Percentiles rank a stretch among this genome's conserved stretches.
Conservation (phyloP, 2,797 vertebrate species). For the Myotis myotis region DNA sequence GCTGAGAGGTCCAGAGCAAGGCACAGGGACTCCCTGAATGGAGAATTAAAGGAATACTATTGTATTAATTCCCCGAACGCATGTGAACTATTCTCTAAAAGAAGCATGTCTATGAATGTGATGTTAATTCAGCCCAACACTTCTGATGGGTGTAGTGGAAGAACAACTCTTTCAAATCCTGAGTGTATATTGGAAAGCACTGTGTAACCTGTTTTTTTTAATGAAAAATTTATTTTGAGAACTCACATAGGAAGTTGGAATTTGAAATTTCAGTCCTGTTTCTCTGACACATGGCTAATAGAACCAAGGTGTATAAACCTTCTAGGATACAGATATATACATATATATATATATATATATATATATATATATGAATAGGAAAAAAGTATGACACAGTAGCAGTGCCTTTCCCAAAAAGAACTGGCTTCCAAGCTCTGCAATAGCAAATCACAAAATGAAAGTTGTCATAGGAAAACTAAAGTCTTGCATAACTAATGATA, state of each 20-base stretch:
- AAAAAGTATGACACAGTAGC: constrained; percentile 86
- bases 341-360: background rate
- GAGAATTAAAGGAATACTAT: constrained; percentile 87
- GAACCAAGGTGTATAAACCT: constrained; percentile 75
- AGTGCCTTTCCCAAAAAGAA: constrained; percentile 89
- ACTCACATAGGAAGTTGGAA: constrained; percentile 83
- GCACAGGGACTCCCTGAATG: constrained; percentile 92
- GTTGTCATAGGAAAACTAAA: constrained; percentile 89
- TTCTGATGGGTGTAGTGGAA: constrained; percentile 84
- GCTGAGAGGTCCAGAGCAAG: constrained; percentile 86
- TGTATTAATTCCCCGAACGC: constrained; percentile 83
- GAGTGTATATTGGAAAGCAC: constrained; percentile 97
- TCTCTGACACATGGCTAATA: constrained; percentile 83
- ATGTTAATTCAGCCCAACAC: constrained; percentile 88
- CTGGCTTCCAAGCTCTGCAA: constrained; percentile 81
- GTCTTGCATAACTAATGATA: constrained; percentile 88
- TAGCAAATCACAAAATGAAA: constrained; percentile 79
- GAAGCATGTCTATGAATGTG: constrained; percentile 95
- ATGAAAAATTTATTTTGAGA: constrained; percentile 77
- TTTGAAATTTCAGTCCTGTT: constrained; percentile 85
- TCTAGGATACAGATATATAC: constrained; percentile 50
- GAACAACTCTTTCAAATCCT: constrained; percentile 89
- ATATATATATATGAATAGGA: constrained; percentile 21
- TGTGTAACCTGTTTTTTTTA: constrained; percentile 87
- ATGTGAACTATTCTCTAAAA: constrained; percentile 87